Conservation (phyloP, 2,113 vertebrate species). For the Tachysurus vachellii region DNA sequence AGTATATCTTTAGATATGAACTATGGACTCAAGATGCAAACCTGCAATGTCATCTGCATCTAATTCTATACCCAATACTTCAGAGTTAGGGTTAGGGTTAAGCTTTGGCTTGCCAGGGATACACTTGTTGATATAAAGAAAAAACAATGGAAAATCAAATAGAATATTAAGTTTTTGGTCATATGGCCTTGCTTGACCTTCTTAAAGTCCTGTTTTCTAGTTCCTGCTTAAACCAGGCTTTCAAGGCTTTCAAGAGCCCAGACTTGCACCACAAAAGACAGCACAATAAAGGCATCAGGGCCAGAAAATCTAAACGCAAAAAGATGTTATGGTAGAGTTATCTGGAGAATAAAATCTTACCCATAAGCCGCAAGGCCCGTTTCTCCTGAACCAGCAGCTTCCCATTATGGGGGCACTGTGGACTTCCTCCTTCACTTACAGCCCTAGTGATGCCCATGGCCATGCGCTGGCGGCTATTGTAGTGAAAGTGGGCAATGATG, state of each 20-base stretch:
- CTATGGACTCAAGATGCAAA: background rate
- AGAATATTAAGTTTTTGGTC: background rate
- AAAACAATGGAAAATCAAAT: background rate
- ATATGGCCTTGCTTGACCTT: background rate
- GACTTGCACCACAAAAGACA: background rate
- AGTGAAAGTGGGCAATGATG: constrained; percentile 68
- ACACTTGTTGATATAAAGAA: background rate
- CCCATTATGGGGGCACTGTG: constrained; percentile 60
- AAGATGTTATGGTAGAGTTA: background rate
- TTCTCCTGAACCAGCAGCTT: constrained; percentile 71
- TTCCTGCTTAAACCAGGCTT: background rate
- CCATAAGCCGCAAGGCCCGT: constrained; percentile 74
- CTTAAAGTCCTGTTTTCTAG: background rate
- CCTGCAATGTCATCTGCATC: background rate
- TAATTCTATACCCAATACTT: background rate
- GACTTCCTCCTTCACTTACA: constrained; percentile 49
- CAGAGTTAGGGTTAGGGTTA: no score
- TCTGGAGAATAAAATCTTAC: constrained; percentile 55
- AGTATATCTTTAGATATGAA: background rate
- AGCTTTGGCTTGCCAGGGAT: background rate
- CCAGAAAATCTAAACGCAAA: constrained; percentile 1
- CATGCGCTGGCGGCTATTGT: constrained; percentile 67
- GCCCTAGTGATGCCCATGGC: constrained; percentile 67
- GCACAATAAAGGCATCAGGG: background rate
- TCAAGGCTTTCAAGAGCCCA: background rate